These are phyloP conservation scores for Drosophila lacertosa DNA, from an alignment of 1,140 invertebrate species.

Conservation along the genomic window DNA sequence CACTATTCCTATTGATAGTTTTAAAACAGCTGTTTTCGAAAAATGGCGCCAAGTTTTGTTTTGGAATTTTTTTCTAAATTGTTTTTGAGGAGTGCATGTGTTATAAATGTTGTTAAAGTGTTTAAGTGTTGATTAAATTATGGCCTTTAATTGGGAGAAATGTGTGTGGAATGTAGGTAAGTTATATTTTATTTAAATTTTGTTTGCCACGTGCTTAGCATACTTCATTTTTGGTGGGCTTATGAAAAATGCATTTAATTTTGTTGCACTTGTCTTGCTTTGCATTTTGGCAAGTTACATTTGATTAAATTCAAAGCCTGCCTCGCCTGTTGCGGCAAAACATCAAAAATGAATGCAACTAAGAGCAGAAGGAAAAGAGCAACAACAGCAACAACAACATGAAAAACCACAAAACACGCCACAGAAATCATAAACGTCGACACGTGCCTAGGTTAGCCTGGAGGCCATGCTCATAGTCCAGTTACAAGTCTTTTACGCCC, in stretches of 20 bases:
- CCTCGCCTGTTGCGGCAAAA: conserved; percentile 19
- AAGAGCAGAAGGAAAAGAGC: background rate
- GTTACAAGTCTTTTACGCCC: conserved; percentile 6
- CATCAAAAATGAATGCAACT: conserved; percentile 69
- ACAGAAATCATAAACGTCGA: conserved; percentile 64
- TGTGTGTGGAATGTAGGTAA: background rate
- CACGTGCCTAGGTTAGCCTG: conserved; percentile 59
- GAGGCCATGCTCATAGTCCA: conserved; percentile 18
- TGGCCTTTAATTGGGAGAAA: no score
- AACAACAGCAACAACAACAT: background rate
- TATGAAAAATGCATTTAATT: conserved; percentile 23
- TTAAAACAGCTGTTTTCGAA: conserved; percentile 8
- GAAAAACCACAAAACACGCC: background rate
- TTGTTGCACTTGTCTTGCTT: conserved; percentile 5
- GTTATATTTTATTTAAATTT: background rate
- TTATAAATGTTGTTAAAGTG: background rate
- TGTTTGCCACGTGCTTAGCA: background rate
- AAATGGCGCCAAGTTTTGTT: background rate
- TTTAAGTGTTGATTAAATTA: no score
- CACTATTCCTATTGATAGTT: background rate
- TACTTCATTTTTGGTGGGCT: background rate
- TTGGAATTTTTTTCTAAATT: background rate
- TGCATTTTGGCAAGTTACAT: conserved; percentile 7
- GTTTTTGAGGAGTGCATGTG: background rate
- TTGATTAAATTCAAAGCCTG: conserved; percentile 63